Evolutionary conservation across 2,113 vertebrate genomes (phyloP), one percentile per base, ranked within the genome.

Genomic region (Pedionomus torquatus): DNA sequence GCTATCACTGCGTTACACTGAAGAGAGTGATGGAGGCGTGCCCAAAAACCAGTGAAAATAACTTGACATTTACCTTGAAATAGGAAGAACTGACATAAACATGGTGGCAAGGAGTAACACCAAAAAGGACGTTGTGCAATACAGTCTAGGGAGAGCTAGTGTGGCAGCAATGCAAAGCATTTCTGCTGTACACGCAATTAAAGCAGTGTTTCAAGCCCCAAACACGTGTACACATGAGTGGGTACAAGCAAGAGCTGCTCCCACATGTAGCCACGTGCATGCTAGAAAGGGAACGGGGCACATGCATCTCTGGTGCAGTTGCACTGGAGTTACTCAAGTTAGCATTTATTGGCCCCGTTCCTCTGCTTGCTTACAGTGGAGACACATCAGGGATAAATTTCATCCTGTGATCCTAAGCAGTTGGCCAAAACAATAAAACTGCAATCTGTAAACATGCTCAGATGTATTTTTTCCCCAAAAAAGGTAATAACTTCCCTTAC

Each of bases 351-450:
- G 55, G 52, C 63, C 54, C 52, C 78, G 58, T 57, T 91, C 46
- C 52, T 44, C 44, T 3, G 3, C 57, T 83, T 43, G 44, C 41
- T 79, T 41, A 30, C 35, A 41, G 74, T 7, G 39, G 48, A 80
- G 68, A 87, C 44, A 20, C 48, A 82, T 37, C 37, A 84, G 92
- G 75, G 49, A 65, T 20, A 66, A 74, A 70, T 87, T 90, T 66
- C 61, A 61, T 30, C 57, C 66, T 43, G 31, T 44, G 57, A 89
- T 82, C 55, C 64, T 90, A 82, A 95, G 90, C 95, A 96, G 66
- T 75, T 96, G 76, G 90, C 63, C 82, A 95, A 94, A 83, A 90
- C 65, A 68, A 87, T 83, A 95, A 95, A 97, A 74, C n/a, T 90
- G 79, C 78, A 87, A 90, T 64, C 84, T 90, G 65, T 64, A 96